Evolutionary conservation across 2,888 invertebrate species (phyloP).

Genomic region (Yponomeuta cagnagella): DNA sequence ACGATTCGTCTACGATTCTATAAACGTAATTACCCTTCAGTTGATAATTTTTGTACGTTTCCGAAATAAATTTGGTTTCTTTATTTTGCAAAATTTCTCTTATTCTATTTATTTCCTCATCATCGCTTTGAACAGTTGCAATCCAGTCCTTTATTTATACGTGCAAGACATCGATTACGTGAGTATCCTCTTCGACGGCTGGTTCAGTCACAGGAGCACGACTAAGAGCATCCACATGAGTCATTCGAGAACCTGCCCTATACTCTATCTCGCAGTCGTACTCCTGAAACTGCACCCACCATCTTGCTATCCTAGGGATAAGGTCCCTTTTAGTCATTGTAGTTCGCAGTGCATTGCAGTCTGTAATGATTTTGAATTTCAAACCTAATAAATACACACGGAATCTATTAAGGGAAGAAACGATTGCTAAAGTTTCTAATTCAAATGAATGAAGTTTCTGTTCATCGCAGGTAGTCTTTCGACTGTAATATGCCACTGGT

Average conservation of each 20-base stretch:
- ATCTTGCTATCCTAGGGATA: conserved; percentile 10
- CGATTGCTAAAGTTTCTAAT: conserved; percentile 14
- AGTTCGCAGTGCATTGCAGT: conserved; percentile 14
- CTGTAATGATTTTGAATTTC: conserved; percentile 15
- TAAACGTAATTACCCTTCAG: too few relatives aligned
- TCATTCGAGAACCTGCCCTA: conserved; percentile 13
- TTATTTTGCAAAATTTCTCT: too few relatives aligned
- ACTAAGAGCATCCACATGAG: background rate
- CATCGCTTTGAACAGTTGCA: background rate
- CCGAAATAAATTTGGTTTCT: too few relatives aligned
- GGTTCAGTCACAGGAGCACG: too few relatives aligned
- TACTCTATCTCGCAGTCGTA: conserved; percentile 15
- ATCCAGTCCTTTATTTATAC: conserved; percentile 21
- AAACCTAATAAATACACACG: conserved; percentile 14
- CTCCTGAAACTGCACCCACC: conserved; percentile 16
- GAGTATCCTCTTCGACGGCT: too few relatives aligned
- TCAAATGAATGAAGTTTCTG: conserved; percentile 16
- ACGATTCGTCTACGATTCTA: too few relatives aligned
- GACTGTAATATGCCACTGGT: conserved; percentile 27
- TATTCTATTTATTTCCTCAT: too few relatives aligned
- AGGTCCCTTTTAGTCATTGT: conserved; percentile 15
- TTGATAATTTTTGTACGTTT: too few relatives aligned
- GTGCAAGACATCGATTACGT: too few relatives aligned
- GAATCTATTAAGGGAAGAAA: conserved; percentile 14
- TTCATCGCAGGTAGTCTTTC: conserved; percentile 20